Base-by-base conservation (phyloP, 1,140 invertebrate species). In the Monomorium pharaonis region DNA sequence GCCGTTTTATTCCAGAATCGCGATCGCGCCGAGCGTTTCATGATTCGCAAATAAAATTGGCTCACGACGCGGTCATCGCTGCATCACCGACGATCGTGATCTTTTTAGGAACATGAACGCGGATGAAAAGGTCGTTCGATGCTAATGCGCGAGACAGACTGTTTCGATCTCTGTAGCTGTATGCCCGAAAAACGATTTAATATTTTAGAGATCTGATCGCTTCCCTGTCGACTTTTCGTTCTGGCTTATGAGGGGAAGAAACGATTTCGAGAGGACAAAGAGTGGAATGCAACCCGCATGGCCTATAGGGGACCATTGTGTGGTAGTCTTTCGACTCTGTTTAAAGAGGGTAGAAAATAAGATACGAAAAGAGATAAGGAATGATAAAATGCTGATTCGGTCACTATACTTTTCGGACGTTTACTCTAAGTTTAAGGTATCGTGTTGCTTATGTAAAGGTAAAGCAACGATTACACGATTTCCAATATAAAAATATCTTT, bases 291-390 rank as follows among this genome's bases (percentile, higher is more conserved):
- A 67, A 78, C 77, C 90, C 81, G 90, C 85, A 89, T 89, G 75
- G 30, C 33, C 30, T 70, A 84, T 88, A 84, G 84, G 85, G 85
- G 86, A 88, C 86, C 80, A 91, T 91, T 90, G 87, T 90, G 62
- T 75, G 60, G 37, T 69, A 69, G 27, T 65, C 58, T 56, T 85
- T 88, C 56, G 74, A 60, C 47, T 87, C 65, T 56, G 60, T 49
- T 75, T 37, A 44, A 77, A 44, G 65, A 67, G 49, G 60, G 63
- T 37, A 77, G 54, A 88, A 84, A 84, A 88, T 24, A 74, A 88
- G 70, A 76, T 69, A 78, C 42, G 72, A 37, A 3, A 37, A 37
- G 78, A 88, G 70, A 74, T 62, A 74, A 56, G 30, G 12, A 21
- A 24, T 72, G 49, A 76, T 44, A 10, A 58, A 75, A 75, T 42